phyloP scores from a whole-genome alignment of 2,113 vertebrate species.

The Misgurnus mizolepis region DNA sequence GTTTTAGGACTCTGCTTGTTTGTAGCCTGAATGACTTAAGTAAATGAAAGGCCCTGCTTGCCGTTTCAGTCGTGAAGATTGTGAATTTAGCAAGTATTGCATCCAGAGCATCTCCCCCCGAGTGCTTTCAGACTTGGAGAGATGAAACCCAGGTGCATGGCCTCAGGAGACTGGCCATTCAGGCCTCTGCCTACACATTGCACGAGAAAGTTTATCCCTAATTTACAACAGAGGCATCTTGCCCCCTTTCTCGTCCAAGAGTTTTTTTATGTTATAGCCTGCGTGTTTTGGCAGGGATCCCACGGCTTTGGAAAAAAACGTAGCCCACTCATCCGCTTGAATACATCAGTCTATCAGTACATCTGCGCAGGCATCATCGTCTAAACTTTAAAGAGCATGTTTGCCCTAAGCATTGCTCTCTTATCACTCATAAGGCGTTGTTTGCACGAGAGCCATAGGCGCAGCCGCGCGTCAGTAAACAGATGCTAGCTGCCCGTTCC shows the following conservation, averaged over 20 bases:
- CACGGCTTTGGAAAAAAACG: slow-evolving; percentile 33
- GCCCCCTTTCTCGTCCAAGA: slow-evolving; percentile 67
- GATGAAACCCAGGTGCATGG: slow-evolving; percentile 77
- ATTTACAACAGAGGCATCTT: slow-evolving; percentile 70
- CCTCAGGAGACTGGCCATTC: slow-evolving; percentile 66
- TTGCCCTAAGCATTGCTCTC: background rate
- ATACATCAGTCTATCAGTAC: slow-evolving; percentile 37
- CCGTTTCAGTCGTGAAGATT: slow-evolving; percentile 59
- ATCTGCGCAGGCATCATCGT: slow-evolving; percentile 30
- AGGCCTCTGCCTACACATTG: slow-evolving; percentile 60
- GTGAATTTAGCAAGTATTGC: slow-evolving; percentile 68
- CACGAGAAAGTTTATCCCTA: slow-evolving; percentile 73
- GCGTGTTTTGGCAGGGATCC: slow-evolving; percentile 57
- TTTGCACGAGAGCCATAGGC: slow-evolving; percentile 17
- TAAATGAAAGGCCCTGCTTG: slow-evolving; percentile 27
- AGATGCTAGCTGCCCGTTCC: background rate
- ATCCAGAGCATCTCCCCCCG: slow-evolving; percentile 64
- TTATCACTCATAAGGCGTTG: background rate
- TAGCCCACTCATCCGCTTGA: background rate
- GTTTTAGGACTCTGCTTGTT: background rate
- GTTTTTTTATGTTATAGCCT: slow-evolving; percentile 59
- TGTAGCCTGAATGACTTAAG: background rate
- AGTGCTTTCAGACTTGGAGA: slow-evolving; percentile 66
- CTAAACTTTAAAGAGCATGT: slow-evolving; percentile 9
- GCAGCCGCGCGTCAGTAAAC: slow-evolving; percentile 12